Base-by-base conservation (phyloP, 2,888 invertebrate species). In the Scelioninae gen. 2 region DNA sequence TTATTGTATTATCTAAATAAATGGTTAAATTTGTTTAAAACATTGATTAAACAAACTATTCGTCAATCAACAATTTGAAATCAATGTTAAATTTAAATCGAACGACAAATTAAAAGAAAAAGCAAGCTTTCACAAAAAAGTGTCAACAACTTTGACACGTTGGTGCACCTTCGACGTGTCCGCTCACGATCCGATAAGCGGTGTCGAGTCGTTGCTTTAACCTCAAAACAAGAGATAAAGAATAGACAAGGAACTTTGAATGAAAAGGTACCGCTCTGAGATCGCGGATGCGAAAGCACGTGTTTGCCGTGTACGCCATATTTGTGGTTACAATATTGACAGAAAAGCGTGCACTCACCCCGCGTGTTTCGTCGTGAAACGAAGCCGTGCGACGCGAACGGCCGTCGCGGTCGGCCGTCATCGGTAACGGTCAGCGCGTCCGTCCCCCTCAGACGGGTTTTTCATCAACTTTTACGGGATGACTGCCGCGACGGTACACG, bases 271-370 rank as follows among this genome's bases (percentile, higher is more conserved):
- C 10, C 9, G 31, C 31, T 7, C 31, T 9, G 31, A 18, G 18
- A 16, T 41, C 2, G 41, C 5, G 18, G 22, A 52, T 13, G 28
- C 5, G 35, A 25, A 46, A 57, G 39, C 65, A 65, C 65, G 65
- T 65, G 65, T 57, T 35, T 0, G 6, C 0, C 19, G 10, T n/a
- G 46, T 48, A 57, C 65, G 55, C 48, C 65, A 65, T 57, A 46
- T 65, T 65, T 57, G 57, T 39, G 50, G 48, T 50, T 39, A 57
- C 18, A 64, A 19, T 45, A 53, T 64, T 53, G 64, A 64, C 53
- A 45, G 53, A 19, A 50, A 15, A 0, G 19, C 52, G 37, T 16
- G 28, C 25, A 57, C 67, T 67, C 15, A 65, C 65, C 39, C 48
- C 39, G 39, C 31, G 31, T 39, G 48, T 37, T 65, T 48, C 15